Evolutionary conservation across 2,797 vertebrate genomes (phyloP).

Genomic region (Nasua narica): DNA sequence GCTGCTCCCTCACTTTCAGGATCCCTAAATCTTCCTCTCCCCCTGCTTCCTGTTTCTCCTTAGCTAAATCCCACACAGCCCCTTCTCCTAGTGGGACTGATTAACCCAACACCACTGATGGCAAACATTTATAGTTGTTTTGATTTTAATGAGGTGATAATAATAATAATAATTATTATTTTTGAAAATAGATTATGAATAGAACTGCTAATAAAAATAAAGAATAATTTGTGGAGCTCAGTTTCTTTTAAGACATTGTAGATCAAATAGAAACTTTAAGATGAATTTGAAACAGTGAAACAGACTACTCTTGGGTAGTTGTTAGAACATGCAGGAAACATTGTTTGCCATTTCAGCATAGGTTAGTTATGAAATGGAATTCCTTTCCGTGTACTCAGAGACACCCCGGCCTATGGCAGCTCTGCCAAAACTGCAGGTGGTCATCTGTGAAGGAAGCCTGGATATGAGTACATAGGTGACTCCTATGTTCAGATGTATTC

Average conservation of each 20-base stretch:
- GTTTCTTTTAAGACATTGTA: conserved; percentile 13
- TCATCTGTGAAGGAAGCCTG: not conserved
- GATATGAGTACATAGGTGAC: not conserved
- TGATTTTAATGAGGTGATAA: conserved; percentile 3
- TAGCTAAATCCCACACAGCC: not conserved
- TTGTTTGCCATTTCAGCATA: not conserved
- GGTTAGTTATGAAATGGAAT: not conserved
- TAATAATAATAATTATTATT: no score
- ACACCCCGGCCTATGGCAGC: no score
- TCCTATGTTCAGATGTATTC: not conserved
- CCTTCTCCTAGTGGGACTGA: not conserved
- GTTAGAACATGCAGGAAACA: not conserved
- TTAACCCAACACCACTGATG: not conserved
- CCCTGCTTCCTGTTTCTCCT: not conserved
- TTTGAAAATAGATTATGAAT: not conserved
- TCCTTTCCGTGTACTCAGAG: not conserved
- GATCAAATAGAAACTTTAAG: not conserved
- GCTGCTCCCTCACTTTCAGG: not conserved
- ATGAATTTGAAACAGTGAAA: not conserved
- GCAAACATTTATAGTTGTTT: not conserved
- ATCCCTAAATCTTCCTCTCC: not conserved
- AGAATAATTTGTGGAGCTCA: not conserved
- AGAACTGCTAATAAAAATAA: conserved; percentile 18
- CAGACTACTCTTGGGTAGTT: not conserved
- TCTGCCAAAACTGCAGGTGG: not conserved